Percentiles rank a stretch among this genome's conserved stretches.
phyloP scores from a whole-genome alignment of 2,888 invertebrate genomes.

The Pachymerium ferrugineum region DNA sequence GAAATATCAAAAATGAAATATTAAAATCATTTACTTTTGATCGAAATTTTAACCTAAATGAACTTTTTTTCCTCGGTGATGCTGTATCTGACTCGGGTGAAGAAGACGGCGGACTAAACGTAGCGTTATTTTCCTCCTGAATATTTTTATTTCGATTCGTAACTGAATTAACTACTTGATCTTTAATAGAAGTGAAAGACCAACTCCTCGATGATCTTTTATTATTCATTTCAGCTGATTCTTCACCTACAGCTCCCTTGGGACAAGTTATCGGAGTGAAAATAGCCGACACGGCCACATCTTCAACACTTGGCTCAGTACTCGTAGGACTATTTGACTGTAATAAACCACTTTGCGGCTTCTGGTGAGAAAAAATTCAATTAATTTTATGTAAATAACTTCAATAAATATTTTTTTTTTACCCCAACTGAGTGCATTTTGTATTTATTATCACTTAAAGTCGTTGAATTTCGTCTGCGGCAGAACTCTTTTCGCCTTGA shows the following conservation, averaged over 20 bases:
- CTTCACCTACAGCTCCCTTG: constrained; percentile 37
- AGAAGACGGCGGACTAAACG: neutral
- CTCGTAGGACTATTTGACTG: constrained; percentile 4
- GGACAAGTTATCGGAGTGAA: constrained; percentile 38
- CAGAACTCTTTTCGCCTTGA: constrained; percentile 45
- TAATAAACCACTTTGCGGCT: constrained; percentile 37
- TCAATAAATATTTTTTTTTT: no score
- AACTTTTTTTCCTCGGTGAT: neutral
- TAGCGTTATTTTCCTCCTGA: neutral
- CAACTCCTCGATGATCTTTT: neutral
- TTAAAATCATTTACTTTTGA: constrained; percentile 16
- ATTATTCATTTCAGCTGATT: neutral
- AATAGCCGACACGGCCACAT: constrained; percentile 32
- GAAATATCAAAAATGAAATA: neutral
- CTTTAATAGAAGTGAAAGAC: constrained; percentile 35
- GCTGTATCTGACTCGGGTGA: constrained; percentile 22
- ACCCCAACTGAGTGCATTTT: constrained; percentile 29
- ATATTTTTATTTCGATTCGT: constrained; percentile 23
- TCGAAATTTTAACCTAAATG: constrained; percentile 28
- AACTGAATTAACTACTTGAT: constrained; percentile 36
- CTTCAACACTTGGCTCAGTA: neutral
- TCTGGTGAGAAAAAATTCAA: constrained; percentile 31
- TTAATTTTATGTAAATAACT: neutral
- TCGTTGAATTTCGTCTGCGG: constrained; percentile 39
- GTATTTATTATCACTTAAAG: constrained; percentile 29